These are phyloP conservation scores for Drosophila kambysellisi DNA, from an alignment of 2,888 invertebrate species.

Conservation along the genomic window DNA sequence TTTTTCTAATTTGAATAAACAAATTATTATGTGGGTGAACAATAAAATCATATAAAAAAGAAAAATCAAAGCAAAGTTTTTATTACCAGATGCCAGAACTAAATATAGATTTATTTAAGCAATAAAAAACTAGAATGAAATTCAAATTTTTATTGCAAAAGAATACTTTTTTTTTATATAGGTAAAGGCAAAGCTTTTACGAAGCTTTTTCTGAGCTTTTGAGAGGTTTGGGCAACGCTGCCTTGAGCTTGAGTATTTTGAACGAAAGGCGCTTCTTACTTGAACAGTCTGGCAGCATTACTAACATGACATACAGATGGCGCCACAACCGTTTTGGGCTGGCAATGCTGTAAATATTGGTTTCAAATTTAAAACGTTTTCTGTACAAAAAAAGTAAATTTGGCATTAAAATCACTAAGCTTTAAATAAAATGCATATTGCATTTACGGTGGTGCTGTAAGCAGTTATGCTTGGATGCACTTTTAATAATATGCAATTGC, in stretches of 20 bases:
- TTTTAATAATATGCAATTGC: constrained; percentile 1
- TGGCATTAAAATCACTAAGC: background rate
- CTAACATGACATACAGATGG: constrained; percentile 23
- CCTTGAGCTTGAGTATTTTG: background rate
- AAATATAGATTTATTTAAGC: background rate
- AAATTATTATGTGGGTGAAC: constrained; percentile 79
- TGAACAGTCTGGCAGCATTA: constrained; percentile 23
- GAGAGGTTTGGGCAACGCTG: background rate
- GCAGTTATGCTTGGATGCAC: background rate
- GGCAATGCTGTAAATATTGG: background rate
- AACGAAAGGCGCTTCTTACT: background rate
- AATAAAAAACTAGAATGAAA: no score
- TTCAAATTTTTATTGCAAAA: background rate
- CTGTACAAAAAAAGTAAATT: background rate
- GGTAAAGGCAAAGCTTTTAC: background rate
- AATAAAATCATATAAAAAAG: constrained; percentile 49
- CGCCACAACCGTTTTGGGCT: constrained; percentile 3
- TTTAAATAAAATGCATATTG: background rate
- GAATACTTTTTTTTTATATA: background rate
- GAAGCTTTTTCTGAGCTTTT: background rate
- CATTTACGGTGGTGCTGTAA: background rate
- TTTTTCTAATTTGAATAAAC: constrained; percentile 80
- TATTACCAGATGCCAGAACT: background rate
- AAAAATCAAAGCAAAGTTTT: background rate
- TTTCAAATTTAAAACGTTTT: background rate